Base-by-base conservation (phyloP, 2,888 invertebrate species). In the Ichneumoninae sp. region DNA sequence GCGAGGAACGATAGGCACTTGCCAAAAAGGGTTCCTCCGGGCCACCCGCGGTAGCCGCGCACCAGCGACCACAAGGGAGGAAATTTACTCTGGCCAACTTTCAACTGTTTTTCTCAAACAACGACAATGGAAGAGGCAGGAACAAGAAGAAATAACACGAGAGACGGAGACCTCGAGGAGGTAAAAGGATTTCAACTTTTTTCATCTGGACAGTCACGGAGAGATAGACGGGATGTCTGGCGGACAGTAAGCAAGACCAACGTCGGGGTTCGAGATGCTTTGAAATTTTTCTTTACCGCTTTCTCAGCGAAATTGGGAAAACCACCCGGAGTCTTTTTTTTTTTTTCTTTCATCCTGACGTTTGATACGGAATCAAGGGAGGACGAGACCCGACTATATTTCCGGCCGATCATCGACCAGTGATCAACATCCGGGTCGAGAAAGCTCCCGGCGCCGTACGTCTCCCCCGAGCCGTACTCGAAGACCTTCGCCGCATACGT, bases 1-100 rank as follows among this genome's bases (percentile, higher is more conserved):
- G 68, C 44, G 70, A 81, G 66, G 70, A 54, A 78, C 83, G 87
- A 87, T 87, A 87, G 85, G 79, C 79, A 83, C 83, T 68, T 86
- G 84, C 86, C 85, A 85, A 82, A 87, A 84, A 81, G 75, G 57
- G 52, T 74, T 69, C 77, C 66, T 68, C 76, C 66, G 57, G 52
- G 26, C 54, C 26, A 6, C 0, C 54, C 54, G 30, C 26, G 69
- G n/a, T 50, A 74, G 26, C 50, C 47, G 16, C 33, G 22, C 52
- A 77, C 26, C 33, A 19, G 52, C 26, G 22, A 65, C 65, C 30
- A 36, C 13, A 19, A 19, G 69, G 52, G 33, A 73, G 52, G 68
- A 68, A 65, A 77, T 74, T 69, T 54, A 77, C 77, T 76, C 40
- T 73, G 68, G 52, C 81, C 74, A 78, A 81, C 76, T 73, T 77